Conservation (phyloP, 2,888 invertebrate species). For the Aromia moschata region DNA sequence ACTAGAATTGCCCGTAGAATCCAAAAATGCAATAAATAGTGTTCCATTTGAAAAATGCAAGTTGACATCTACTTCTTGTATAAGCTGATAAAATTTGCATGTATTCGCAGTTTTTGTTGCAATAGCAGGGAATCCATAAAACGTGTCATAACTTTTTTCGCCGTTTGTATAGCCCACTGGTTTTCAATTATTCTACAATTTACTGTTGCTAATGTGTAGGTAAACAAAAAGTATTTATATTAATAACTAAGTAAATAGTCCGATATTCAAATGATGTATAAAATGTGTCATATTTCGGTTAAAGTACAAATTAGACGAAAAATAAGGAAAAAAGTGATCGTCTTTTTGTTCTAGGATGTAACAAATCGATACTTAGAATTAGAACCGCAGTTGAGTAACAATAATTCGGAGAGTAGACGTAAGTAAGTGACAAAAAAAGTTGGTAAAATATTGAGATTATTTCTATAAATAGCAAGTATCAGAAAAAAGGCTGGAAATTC, state of each 20-base stretch:
- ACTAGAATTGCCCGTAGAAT: too few relatives aligned
- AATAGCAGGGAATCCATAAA: neutral
- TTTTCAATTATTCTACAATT: neutral
- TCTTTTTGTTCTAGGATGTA: neutral
- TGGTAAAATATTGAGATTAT: conserved; percentile 11
- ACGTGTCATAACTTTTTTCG: neutral
- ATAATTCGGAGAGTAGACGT: conserved; percentile 14
- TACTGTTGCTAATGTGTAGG: neutral
- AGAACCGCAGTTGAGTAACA: neutral
- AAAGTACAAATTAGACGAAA: neutral
- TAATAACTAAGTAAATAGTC: neutral
- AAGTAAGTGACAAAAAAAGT: conserved; percentile 9
- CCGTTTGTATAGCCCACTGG: neutral
- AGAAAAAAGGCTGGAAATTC: conserved; percentile 20
- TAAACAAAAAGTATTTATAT: neutral
- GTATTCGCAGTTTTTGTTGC: too few relatives aligned
- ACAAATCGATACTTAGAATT: conserved; percentile 3
- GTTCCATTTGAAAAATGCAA: neutral
- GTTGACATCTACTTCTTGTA: neutral
- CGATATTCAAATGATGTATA: conserved; percentile 1
- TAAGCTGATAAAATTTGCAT: too few relatives aligned
- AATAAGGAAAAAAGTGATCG: neutral
- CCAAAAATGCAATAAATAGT: neutral
- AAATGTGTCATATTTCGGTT: neutral
- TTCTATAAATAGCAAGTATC: neutral